Conservation (phyloP, 2,888 invertebrate genomes). For the Ypsolopha scabrella region DNA sequence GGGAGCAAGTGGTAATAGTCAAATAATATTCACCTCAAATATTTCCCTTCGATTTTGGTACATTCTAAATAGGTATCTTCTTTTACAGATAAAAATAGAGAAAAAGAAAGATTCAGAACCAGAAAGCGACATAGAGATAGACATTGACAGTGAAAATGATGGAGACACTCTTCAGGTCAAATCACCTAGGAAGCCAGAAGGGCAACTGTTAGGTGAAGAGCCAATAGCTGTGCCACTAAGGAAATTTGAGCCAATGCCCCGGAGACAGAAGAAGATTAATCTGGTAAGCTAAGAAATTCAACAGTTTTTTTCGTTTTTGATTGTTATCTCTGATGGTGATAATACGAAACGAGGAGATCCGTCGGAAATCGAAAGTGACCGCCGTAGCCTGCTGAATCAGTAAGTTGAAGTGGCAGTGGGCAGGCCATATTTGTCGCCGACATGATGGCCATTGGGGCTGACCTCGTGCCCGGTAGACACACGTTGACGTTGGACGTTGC, state of each 20-base stretch:
- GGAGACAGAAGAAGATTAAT: slow-evolving; percentile 63
- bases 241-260: slow-evolving; percentile 56
- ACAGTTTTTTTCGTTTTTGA: background rate
- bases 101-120: slow-evolving; percentile 57
- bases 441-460: no score
- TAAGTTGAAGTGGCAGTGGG: no score
- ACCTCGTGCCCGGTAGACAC: no score
- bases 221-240: slow-evolving; percentile 40
- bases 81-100: slow-evolving; percentile 56
- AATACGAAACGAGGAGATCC: no score
- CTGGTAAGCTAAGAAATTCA: slow-evolving; percentile 38
- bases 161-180: background rate
- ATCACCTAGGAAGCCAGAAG: slow-evolving; percentile 2
- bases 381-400: no score
- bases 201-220: slow-evolving; percentile 8
- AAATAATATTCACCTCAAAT: no score
- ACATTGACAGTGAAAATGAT: slow-evolving; percentile 67
- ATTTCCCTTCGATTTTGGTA: no score
- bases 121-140: slow-evolving; percentile 72
- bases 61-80: background rate
- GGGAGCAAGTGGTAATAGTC: slow-evolving; percentile 66
- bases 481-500: no score
- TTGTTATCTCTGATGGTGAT: no score
- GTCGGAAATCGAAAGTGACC: no score
- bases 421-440: no score